Evolutionary conservation across 2,113 vertebrate species (phyloP), one percentile per base, ranked within the genome.

Genomic region (Takifugu flavidus): DNA sequence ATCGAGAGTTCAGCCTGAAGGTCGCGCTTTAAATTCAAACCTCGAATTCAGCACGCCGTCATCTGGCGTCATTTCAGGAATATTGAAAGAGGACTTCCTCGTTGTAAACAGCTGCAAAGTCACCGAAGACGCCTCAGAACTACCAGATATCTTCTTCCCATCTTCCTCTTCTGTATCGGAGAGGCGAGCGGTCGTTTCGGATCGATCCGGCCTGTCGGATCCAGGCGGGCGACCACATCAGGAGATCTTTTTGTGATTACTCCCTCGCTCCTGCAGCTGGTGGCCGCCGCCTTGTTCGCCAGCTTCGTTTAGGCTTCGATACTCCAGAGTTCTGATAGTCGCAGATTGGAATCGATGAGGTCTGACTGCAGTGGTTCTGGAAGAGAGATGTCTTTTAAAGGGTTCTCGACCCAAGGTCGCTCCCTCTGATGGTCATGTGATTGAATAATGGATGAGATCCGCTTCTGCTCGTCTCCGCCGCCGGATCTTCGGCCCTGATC

Each of bases 401-500:
- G 81, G 64, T 75, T 78, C 72, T 84, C 80, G 64, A 79, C 61
- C 77, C 45, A 28, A 65, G 74, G 79, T 81, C 80, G 72, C 79
- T 81, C 68, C 75, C 75, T 77, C 77, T 76, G 75, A 82, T 60
- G 49, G 65, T 70, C 78, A 72, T 53, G 56, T 49, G 77, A 72
- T 53, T 79, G 75, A 84, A 83, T 82, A 77, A 78, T 77, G 70
- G 74, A 83, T 82, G 73, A 86, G 76, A 63, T 74, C 73, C 55
- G 77, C 71, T 28, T 57, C 60, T 55, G 70, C 58, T 77, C 51
- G 46, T 59, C 73, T 75, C 54, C 31, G n/a, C n/a, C n/a, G 63
- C 62, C 31, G 56, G 53, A 75, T 72, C 62, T 64, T 54, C 25
- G 1, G 51, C 79, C 60, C 47, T 45, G 67, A 67, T 70, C 65